Base-by-base conservation (phyloP, 2,113 vertebrate genomes). In the Scophthalmus maximus region DNA sequence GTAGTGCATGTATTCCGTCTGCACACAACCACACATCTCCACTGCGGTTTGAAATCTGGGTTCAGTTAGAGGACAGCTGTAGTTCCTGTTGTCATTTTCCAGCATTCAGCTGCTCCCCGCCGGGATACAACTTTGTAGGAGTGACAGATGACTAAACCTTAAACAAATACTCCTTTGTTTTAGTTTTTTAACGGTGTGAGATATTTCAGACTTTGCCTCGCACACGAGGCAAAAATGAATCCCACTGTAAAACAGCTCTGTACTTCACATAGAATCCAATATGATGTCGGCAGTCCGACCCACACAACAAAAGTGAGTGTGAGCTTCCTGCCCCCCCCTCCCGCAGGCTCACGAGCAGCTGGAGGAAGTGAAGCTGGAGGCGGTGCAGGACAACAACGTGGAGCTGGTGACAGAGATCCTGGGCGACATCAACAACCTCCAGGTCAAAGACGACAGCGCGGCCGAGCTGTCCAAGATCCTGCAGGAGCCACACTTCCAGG, bases 401-500 rank as follows among this genome's bases (percentile, higher is more conserved):
- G 97, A 98, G 89, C 76, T 99, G 85, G 95, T 99, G 87, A 97
- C 96, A 52, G 97, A 98, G 87, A 99, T 99, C 92, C 93, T 99
- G 81, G 96, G 96, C 29, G 97, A 99, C 81, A 97, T 99, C 88
- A 95, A 87, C 82, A 93, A 92, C 14, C 93, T 99, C 78, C 91
- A 92, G 58, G 91, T 93, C 62, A 91, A 94, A 86, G 96, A 98
- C 76, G 94, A 97, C 92, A 96, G 94, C 60, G 94, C 94, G 4
- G 92, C 95, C 10, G 98, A 99, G 57, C 90, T 99, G 76, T 95
- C 95, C 80, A 92, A 88, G 76, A 99, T 99, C 82, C 95, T 99
- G 57, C 95, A 96, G 88, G 96, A 97, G 66, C 97, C 98, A 4
- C 98, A 99, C 87, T 99, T 99, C 89, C 96, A 99, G 96, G 98